Base-by-base conservation (phyloP, 2,113 vertebrate genomes). In the Hemichromis elongatus region DNA sequence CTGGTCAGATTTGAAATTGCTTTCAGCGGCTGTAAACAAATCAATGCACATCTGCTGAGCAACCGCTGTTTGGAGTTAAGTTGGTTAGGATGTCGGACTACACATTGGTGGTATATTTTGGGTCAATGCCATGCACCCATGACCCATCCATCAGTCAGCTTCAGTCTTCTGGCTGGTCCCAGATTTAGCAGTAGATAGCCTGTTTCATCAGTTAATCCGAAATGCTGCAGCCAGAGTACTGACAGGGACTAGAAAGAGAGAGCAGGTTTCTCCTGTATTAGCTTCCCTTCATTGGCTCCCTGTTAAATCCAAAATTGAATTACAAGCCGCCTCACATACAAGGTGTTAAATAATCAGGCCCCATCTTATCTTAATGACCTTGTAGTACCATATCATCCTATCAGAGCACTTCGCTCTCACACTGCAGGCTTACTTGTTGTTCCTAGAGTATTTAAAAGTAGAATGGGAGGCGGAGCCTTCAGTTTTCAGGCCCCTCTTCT, bases 31-130 rank as follows among this genome's bases (percentile, higher is more conserved):
- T 78, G 80, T 35, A 19, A 83, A 86, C 88, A 13, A 45, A 11
- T 45, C 4, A 68, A 89, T 87, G 91, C 80, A 89, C 81, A 24
- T 80, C 88, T 75, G 84, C 70, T 66, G 86, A 86, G 89, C 81
- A 50, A 91, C 93, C 85, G 83, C 86, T 82, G 92, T 85, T 89
- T 79, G 21, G 81, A 93, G 87, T 90, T 95, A 96, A 95, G 96
- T 96, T 94, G 93, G 95, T 94, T 14, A 28, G 77, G 79, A 92
- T 82, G 84, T 83, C 90, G 94, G 90, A 87, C 93, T 88, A 50
- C 75, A 70, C 47, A 11, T 13, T 45, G 11, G 42, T 13, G 13
- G 12, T 45, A 45, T 45, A 13, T 13, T 45, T 45, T 45, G 13
- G 42, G 42, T 13, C 42, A 45, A 13, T 45, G 12, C 33, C 33